Evolutionary conservation across 37 sponge, comb jelly and placozoan genomes (phyloP), one percentile per base, ranked within the genome.

Genomic region (Geodia barretti): DNA sequence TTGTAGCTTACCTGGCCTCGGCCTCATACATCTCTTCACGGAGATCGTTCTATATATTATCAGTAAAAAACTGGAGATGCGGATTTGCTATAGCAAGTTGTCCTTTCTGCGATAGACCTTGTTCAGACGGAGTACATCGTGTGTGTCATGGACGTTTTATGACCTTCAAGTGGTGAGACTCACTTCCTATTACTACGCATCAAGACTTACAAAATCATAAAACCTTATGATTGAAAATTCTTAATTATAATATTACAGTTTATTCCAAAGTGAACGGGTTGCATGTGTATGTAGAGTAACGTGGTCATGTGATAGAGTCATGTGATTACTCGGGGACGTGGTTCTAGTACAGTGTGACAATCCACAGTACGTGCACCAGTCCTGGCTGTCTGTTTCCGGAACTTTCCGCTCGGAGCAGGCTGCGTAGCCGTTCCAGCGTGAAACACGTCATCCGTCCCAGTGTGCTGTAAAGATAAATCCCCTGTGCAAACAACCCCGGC

Each of bases 361-460:
- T 92, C 32, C 7, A 88, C 73, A 24, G 96, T 84, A 21, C 69
- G 83, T 98, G 79, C 1, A 92, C 41, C 2, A 98, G 86, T 4
- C 99, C 99, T 64, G 90, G 87, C 41, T 79, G 70, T 64, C 73
- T 83, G 60, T 94, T 78, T 21, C 99, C 99, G 4, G 99, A 96
- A 39, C 89, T 92, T 1, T 79, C 65, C 0, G 97, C 75, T n/a
- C 72, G 77, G 32, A 98, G 72, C 69, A 88, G 32, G 76, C 92
- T 9, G 80, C 63, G 4, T 81, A 37, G n/a, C 23, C 58, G 29
- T 1, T 77, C 88, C 1, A 96, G 47, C 0, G 76, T 70, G 84
- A 98, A 98, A 71, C 94, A 92, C 29, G 92, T 96, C 72, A n/a
- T 96, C 95, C 34, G 93, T 90, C 17, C 99, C 99, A 21, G 80